phyloP scores from a whole-genome alignment of 2,888 invertebrate species.

The Steinernema scapterisci region DNA sequence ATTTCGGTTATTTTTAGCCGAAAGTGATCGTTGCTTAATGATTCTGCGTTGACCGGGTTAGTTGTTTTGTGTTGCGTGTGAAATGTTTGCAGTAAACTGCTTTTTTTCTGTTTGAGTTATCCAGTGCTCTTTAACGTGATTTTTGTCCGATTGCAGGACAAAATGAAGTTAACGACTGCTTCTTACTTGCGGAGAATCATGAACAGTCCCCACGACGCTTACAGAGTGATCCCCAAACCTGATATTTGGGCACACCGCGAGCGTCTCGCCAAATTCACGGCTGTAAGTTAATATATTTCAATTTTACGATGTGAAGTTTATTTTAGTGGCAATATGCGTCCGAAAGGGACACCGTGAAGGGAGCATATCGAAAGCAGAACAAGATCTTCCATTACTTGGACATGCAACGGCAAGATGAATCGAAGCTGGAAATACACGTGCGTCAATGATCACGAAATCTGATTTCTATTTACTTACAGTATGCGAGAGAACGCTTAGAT shows the following conservation, averaged over 20 bases:
- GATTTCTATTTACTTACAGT: slow-evolving; percentile 44
- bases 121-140: too few relatives aligned
- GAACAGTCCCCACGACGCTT: slow-evolving; percentile 62
- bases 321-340: slow-evolving; percentile 65
- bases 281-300: slow-evolving; percentile 45
- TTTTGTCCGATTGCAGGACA: too few relatives aligned
- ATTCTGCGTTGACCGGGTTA: too few relatives aligned
- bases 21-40: too few relatives aligned
- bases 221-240: slow-evolving; percentile 61
- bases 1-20: too few relatives aligned
- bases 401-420: slow-evolving; percentile 61
- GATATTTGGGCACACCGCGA: slow-evolving; percentile 62
- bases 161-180: slow-evolving; percentile 46
- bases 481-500: slow-evolving; percentile 57
- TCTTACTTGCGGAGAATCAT: slow-evolving; percentile 56
- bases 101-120: neutral
- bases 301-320: neutral
- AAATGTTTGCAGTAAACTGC: neutral
- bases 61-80: too few relatives aligned
- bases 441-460: neutral
- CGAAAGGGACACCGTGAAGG: slow-evolving; percentile 54
- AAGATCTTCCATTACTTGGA: slow-evolving; percentile 62
- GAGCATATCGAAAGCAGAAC: slow-evolving; percentile 55
- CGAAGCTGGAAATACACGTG: slow-evolving; percentile 48
- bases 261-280: slow-evolving; percentile 57